These are phyloP conservation scores for Sialis fuliginosa DNA, from an alignment of 2,888 invertebrate genomes.

Conservation along the genomic window DNA sequence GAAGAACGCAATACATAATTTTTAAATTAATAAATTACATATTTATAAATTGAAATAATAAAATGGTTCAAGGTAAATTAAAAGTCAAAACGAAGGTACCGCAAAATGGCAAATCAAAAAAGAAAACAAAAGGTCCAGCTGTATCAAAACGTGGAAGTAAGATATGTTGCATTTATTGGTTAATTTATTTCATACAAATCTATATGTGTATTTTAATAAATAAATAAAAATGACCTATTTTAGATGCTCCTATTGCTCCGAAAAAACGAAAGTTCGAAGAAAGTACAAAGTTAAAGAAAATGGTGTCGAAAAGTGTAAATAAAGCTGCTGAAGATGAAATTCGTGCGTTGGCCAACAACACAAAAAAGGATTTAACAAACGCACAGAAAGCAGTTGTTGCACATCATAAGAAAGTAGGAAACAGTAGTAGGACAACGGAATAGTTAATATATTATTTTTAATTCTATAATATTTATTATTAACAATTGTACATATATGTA, in stretches of 20 bases:
- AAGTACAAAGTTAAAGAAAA: constrained; percentile 42
- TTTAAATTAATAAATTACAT: no score
- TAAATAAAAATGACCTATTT: constrained; percentile 10
- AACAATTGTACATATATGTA: background rate
- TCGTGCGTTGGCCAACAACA: constrained; percentile 32
- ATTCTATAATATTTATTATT: background rate
- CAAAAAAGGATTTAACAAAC: constrained; percentile 28
- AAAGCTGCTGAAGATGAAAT: constrained; percentile 48
- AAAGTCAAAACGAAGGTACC: constrained; percentile 48
- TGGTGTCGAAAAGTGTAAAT: constrained; percentile 51
- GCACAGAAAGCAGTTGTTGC: constrained; percentile 32
- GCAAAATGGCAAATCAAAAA: constrained; percentile 22
- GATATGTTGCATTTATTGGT: background rate
- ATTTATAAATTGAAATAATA: constrained; percentile 3
- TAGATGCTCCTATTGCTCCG: constrained; percentile 46
- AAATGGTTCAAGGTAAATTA: constrained; percentile 51
- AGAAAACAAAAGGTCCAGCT: constrained; percentile 32
- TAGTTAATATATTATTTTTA: background rate
- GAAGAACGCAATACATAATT: no score
- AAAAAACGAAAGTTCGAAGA: constrained; percentile 40
- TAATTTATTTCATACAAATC: background rate
- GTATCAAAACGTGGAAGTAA: constrained; percentile 40
- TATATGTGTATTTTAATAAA: constrained; percentile 1
- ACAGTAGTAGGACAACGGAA: constrained; percentile 6
- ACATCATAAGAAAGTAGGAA: constrained; percentile 12